These are phyloP conservation scores for Drosophila buzzatii DNA, from an alignment of 2,888 invertebrate genomes.

Conservation along the genomic window DNA sequence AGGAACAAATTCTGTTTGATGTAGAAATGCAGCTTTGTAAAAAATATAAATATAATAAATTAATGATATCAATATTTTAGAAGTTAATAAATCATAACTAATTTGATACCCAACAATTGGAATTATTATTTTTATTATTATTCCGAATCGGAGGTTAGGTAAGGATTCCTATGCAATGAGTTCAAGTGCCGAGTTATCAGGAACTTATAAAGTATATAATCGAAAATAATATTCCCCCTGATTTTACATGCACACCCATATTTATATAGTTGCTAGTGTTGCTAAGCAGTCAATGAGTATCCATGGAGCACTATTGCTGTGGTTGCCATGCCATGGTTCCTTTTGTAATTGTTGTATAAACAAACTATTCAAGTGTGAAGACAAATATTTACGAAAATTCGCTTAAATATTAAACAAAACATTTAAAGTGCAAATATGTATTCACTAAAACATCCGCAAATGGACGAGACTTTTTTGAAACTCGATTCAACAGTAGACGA, in stretches of 20 bases:
- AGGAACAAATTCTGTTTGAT: too few species aligned
- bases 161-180: too few species aligned
- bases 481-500: conserved; percentile 60
- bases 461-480: conserved; percentile 58
- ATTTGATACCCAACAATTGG: too few species aligned
- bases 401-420: conserved; percentile 3
- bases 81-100: too few species aligned
- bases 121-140: too few species aligned
- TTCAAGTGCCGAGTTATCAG: too few species aligned
- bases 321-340: conserved; percentile 34
- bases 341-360: conserved; percentile 25
- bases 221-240: too few species aligned
- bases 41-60: neutral
- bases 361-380: conserved; percentile 21
- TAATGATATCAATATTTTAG: too few species aligned
- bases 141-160: too few species aligned
- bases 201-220: too few species aligned
- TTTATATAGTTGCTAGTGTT: conserved; percentile 17
- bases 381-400: neutral
- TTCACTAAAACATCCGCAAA: conserved; percentile 64
- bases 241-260: neutral
- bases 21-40: neutral
- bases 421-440: conserved; percentile 36
- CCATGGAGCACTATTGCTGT: neutral
- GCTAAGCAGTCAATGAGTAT: conserved; percentile 19